A percentile compares a stretch with the other conserved stretches of the same genome.
Conservation (phyloP, 1,140 invertebrate species). For the Amyelois transitella region DNA sequence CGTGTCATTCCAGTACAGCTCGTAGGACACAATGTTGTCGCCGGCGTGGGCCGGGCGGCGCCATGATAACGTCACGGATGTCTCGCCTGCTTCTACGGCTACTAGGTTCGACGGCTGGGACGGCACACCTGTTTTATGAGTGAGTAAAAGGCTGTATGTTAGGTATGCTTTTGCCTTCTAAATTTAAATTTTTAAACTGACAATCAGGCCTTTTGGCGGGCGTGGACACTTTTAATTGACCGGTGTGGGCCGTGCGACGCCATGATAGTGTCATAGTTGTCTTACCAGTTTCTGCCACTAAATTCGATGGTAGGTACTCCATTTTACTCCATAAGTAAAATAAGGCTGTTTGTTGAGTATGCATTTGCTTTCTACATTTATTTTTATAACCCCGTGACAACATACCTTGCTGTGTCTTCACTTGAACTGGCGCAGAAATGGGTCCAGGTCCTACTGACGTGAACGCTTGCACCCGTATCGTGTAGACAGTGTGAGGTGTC, state of each 20-base stretch:
- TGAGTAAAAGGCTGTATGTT: background rate
- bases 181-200: too few relatives aligned
- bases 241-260: too few relatives aligned
- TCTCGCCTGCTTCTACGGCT: slow-evolving; percentile 87
- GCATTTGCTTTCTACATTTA: background rate
- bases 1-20: slow-evolving; percentile 98
- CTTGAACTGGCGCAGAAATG: slow-evolving; percentile 92
- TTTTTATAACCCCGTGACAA: background rate
- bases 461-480: slow-evolving; percentile 92
- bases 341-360: background rate
- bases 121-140: slow-evolving; percentile 82
- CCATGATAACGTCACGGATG: slow-evolving; percentile 91
- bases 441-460: slow-evolving; percentile 94
- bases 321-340: background rate
- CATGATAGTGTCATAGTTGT: too few relatives aligned
- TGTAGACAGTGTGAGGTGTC: slow-evolving; percentile 91
- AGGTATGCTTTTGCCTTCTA: background rate
- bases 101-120: slow-evolving; percentile 94
- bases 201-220: too few relatives aligned
- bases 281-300: too few relatives aligned
- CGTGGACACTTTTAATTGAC: too few relatives aligned
- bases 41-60: slow-evolving; percentile 90
- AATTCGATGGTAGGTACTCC: background rate
- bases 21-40: slow-evolving; percentile 95
- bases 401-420: slow-evolving; percentile 95